Conservation (phyloP, 2,797 vertebrate species). For the Manis javanica region DNA sequence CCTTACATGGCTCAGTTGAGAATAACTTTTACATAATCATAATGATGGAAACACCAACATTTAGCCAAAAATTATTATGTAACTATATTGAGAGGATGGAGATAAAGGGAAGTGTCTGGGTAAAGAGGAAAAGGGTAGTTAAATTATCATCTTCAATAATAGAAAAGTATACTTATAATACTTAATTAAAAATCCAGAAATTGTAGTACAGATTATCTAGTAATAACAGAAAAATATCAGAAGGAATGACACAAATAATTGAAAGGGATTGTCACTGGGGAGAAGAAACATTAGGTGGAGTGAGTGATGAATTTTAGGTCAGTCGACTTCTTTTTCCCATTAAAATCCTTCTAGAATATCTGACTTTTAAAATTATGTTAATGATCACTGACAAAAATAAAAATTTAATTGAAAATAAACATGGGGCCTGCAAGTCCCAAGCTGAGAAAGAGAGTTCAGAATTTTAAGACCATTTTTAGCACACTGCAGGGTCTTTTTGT, state of each 20-base stretch:
- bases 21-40: not conserved
- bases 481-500: not conserved
- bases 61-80: not conserved
- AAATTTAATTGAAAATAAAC: conserved; percentile 22
- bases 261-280: not conserved
- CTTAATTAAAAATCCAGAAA: not conserved
- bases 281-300: not conserved
- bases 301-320: not conserved
- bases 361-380: conserved; percentile 37
- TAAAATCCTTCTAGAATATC: conserved; percentile 3
- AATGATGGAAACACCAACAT: not conserved
- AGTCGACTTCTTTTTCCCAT: not conserved
- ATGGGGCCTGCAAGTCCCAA: not conserved
- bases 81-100: not conserved
- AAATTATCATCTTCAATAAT: not conserved
- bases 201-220: not conserved
- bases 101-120: not conserved
- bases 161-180: not conserved
- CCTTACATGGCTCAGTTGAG: not conserved
- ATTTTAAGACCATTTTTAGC: not conserved
- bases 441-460: not conserved
- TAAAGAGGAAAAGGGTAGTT: not conserved
- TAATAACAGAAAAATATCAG: conserved; percentile 37
- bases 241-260: not conserved
- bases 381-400: conserved; percentile 6